These are phyloP conservation scores for Petrocephalus sullivani DNA, from an alignment of 2,797 vertebrate species.

Conservation along the genomic window DNA sequence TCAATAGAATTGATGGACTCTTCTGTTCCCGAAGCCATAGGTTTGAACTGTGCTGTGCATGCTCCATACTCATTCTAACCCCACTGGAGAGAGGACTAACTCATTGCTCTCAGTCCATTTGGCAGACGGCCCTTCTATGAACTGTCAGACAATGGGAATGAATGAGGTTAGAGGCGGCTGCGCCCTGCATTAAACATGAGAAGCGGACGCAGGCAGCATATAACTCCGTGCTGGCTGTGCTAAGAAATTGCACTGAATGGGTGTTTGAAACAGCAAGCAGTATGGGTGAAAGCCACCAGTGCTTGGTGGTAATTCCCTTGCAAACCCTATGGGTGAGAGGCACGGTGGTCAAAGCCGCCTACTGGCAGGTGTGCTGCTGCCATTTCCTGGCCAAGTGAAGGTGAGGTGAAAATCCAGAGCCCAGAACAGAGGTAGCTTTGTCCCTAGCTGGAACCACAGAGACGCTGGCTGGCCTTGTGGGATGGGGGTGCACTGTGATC, in stretches of 20 bases:
- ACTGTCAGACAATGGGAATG: constrained; percentile 37
- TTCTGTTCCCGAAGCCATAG: constrained; percentile 22
- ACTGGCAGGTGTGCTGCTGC: constrained; percentile 32
- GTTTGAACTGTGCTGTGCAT: constrained; percentile 21
- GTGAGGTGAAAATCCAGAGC: constrained; percentile 36
- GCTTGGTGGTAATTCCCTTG: constrained; percentile 39
- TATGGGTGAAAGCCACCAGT: constrained; percentile 12
- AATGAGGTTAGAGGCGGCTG: constrained; percentile 35
- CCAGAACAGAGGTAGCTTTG: constrained; percentile 52
- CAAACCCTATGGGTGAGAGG: constrained; percentile 39
- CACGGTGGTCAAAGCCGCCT: constrained; percentile 27
- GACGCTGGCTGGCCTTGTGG: constrained; percentile 30
- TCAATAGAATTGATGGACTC: constrained; percentile 33
- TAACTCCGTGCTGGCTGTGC: constrained; percentile 27
- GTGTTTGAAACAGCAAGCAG: constrained; percentile 16
- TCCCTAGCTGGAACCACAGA: constrained; percentile 33
- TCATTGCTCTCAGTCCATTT: constrained; percentile 27
- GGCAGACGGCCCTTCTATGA: constrained; percentile 33
- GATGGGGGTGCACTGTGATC: background rate
- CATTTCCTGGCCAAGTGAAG: constrained; percentile 39
- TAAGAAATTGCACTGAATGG: constrained; percentile 42
- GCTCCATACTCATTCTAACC: constrained; percentile 22
- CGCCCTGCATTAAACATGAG: constrained; percentile 51
- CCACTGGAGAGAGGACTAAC: constrained; percentile 16
- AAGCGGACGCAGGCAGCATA: constrained; percentile 32